phyloP scores from a whole-genome alignment of 2,113 vertebrate species.

The Xyrauchen texanus region DNA sequence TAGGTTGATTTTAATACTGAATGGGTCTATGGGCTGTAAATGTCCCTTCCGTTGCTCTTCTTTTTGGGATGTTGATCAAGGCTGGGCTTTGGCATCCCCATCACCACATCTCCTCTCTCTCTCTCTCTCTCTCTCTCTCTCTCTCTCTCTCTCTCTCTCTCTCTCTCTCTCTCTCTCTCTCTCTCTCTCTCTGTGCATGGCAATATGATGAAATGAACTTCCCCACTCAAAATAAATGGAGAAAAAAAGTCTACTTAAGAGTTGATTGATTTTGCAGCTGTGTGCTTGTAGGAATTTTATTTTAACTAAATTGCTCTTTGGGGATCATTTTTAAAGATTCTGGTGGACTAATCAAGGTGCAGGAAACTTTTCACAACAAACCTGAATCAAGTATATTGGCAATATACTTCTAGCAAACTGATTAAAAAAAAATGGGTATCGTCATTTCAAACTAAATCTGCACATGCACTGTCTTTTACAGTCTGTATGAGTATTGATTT shows the following conservation, averaged over 20 bases:
- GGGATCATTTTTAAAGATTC: background rate
- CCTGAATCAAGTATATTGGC: too few relatives aligned
- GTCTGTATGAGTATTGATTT: too few relatives aligned
- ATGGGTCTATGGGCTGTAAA: background rate
- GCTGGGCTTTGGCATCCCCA: background rate
- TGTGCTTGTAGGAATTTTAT: too few relatives aligned
- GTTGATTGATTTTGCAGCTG: background rate
- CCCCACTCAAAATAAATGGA: background rate
- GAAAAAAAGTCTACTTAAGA: background rate
- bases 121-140: background rate
- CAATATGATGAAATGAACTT: background rate
- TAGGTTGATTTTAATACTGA: slow-evolving; percentile 4
- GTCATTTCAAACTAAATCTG: too few relatives aligned
- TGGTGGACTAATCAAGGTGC: too few relatives aligned
- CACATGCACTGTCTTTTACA: too few relatives aligned
- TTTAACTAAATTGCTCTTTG: background rate
- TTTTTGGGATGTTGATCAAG: background rate
- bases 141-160: background rate
- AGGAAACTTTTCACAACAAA: too few relatives aligned
- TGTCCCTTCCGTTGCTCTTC: background rate
- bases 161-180: background rate
- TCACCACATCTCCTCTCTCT: slow-evolving; percentile 1
- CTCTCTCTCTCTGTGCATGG: background rate
- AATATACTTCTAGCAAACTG: too few relatives aligned
- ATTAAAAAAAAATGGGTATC: too few relatives aligned